A percentile compares a stretch with the other conserved stretches of the same genome.
Evolutionary conservation across 1,140 invertebrate genomes (phyloP).

Genomic region (Papilio polytes): DNA sequence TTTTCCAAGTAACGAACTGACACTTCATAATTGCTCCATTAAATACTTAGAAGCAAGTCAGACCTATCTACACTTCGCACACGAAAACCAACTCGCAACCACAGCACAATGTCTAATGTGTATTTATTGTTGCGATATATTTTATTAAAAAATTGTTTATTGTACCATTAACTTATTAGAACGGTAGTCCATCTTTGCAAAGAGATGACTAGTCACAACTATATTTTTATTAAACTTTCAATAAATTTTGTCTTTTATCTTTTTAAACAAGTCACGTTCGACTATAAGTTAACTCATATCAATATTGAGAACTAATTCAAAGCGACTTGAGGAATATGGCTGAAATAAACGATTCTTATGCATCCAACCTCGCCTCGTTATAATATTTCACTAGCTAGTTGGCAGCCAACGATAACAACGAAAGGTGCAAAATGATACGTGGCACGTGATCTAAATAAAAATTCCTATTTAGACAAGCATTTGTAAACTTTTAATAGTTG

Average conservation of each 20-base stretch:
- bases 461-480: neutral
- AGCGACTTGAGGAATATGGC: neutral
- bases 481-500: no score
- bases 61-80: neutral
- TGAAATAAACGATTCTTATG: constrained; percentile 33
- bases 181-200: neutral
- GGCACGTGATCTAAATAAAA: constrained; percentile 29
- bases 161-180: neutral
- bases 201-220: neutral
- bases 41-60: neutral
- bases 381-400: constrained; percentile 36
- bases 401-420: constrained; percentile 27
- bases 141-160: neutral
- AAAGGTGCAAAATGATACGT: constrained; percentile 31
- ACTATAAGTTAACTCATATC: neutral
- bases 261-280: neutral
- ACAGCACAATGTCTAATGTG: neutral
- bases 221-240: neutral
- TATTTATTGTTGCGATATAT: neutral
- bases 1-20: neutral
- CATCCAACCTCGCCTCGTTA: constrained; percentile 17
- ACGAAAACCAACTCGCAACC: constrained; percentile 7
- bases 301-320: constrained; percentile 2
- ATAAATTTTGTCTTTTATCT: neutral
- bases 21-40: neutral